phyloP scores from a whole-genome alignment of 2,113 vertebrate genomes.

The Rhinolophus ferrumequinum region DNA sequence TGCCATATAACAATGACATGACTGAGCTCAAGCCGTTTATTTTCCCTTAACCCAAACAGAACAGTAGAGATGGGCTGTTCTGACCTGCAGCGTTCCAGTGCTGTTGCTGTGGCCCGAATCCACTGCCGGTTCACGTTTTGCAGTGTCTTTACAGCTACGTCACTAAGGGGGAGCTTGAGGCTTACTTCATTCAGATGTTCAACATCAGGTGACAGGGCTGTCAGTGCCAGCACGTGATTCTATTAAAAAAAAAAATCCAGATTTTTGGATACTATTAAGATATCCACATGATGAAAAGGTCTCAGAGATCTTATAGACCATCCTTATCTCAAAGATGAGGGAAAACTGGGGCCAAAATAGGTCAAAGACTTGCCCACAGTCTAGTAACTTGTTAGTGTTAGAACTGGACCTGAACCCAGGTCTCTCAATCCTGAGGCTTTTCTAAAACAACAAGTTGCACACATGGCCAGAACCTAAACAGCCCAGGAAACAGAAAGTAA shows the following conservation, averaged over 20 bases:
- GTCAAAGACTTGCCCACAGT: not conserved
- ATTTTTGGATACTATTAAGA: not conserved
- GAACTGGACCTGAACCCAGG: not conserved
- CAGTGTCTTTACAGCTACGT: slow-evolving; percentile 85
- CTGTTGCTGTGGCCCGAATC: slow-evolving; percentile 84
- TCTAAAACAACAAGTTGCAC: not conserved
- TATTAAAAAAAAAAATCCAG: slow-evolving; percentile 63
- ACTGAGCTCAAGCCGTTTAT: rapidly evolving
- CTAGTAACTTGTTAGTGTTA: not conserved
- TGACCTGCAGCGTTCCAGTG: slow-evolving; percentile 92
- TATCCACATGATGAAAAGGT: not conserved
- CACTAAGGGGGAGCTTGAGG: slow-evolving; percentile 87
- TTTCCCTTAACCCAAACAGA: not conserved
- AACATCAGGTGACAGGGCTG: slow-evolving; percentile 88
- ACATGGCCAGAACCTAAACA: not conserved
- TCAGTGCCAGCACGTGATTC: slow-evolving; percentile 87
- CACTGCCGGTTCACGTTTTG: slow-evolving; percentile 89
- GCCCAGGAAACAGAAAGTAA: not conserved
- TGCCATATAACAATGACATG: not conserved
- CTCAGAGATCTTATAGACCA: not conserved
- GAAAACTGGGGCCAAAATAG: not conserved
- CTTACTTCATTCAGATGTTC: slow-evolving; percentile 92
- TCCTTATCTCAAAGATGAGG: not conserved
- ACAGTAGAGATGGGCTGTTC: not conserved
- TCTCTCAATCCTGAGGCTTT: not conserved